Evolutionary conservation across 2,888 invertebrate genomes (phyloP), one percentile per base, ranked within the genome.

Genomic region (Heliconius aoede): DNA sequence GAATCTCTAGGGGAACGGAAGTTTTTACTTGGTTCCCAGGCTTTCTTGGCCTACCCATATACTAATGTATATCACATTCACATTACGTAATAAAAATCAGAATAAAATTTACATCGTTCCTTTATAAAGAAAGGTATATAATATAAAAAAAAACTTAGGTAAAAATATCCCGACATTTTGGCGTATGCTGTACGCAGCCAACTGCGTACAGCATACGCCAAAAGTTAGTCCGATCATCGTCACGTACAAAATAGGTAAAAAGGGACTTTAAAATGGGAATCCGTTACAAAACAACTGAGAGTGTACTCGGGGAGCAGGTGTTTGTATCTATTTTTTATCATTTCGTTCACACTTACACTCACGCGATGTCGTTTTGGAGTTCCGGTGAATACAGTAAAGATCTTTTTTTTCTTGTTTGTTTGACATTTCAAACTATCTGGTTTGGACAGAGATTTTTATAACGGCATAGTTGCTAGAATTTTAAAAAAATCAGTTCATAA

Each of bases 281-380:
- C 62, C 67, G 30, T 68, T 61, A 58, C 60, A 55, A 67, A 75
- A 72, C 32, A 65, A 73, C 55, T n/a, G 11, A 55, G n/a, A 11
- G 64, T 65, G 65, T 73, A 51, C 58, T 58, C 65, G 46, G 60
- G 32, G 61, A 72, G 51, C 76, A 75, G 72, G 78, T 77, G 74
- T 73, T 62, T 32, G 51, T 64, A n/a, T 32, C 73, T 78, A 69
- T 80, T 78, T 77, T 77, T 77, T 73, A 69, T 62, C 61, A 71
- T 62, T 40, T 32, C 36, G 73, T 73, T 77, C 78, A 77, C 73
- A 61, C 72, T 61, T 72, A 78, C 30, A 32, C 32, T 32, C 18
- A 18, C 2, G 26, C 36, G 24, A 15, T 36, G 24, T 40, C 36
- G 36, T 65, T 65, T 65, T 40, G 36, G 15, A 40, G 24, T 40